Evolutionary conservation across 2,888 invertebrate genomes (phyloP).

Genomic region (Cheilosia variabilis): DNA sequence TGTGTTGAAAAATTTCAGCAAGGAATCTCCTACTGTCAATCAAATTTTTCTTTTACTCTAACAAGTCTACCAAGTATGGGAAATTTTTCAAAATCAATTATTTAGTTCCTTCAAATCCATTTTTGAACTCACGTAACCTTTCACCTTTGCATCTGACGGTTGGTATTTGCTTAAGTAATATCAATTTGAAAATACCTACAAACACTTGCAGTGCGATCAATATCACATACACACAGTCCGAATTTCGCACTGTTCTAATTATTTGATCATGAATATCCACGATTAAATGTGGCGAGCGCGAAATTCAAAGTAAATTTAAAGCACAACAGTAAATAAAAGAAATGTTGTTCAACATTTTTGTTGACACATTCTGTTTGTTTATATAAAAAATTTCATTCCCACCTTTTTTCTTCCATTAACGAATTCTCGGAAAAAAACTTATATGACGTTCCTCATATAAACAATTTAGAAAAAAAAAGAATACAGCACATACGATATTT

Average conservation of each 20-base stretch:
- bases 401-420: constrained; percentile 3
- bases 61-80: too few relatives aligned
- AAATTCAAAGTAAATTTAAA: constrained; percentile 37
- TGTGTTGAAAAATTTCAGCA: not conserved
- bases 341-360: not conserved
- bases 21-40: not conserved
- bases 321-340: constrained; percentile 35
- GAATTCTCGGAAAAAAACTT: not conserved
- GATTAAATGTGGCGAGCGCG: constrained; percentile 31
- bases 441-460: not conserved
- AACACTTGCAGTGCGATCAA: not conserved
- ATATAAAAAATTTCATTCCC: constrained; percentile 40
- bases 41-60: not conserved
- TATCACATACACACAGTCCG: not conserved
- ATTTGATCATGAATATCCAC: constrained; percentile 55
- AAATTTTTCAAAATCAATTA: too few relatives aligned
- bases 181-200: not conserved
- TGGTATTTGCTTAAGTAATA: too few relatives aligned
- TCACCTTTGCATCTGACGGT: too few relatives aligned
- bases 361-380: constrained; percentile 36
- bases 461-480: not conserved
- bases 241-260: constrained; percentile 62
- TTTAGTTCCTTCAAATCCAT: too few relatives aligned
- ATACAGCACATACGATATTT: not conserved
- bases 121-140: too few relatives aligned